Evolutionary conservation across 2,113 vertebrate species (phyloP).

Genomic region (Lanius ludovicianus): DNA sequence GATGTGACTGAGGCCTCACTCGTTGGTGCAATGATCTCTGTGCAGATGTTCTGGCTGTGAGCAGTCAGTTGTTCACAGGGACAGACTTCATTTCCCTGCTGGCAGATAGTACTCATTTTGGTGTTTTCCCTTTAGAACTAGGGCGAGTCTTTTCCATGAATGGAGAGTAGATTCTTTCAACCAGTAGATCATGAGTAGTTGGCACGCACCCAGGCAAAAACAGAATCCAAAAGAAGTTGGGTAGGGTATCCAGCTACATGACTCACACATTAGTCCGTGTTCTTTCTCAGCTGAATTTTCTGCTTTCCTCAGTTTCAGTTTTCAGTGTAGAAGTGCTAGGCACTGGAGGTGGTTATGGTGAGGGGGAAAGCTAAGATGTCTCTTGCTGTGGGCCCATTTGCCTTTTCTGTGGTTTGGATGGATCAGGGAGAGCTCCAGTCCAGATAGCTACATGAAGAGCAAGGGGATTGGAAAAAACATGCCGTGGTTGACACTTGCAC

Average conservation of each 20-base stretch:
- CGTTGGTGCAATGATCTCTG: background rate
- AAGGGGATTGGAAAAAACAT: background rate
- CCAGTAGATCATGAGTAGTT: background rate
- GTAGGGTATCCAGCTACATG: background rate
- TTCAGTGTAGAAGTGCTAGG: background rate
- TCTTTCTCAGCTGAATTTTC: background rate
- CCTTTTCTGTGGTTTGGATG: background rate
- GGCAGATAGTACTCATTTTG: background rate
- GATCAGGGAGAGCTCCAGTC: background rate
- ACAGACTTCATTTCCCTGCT: background rate
- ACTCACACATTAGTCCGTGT: background rate
- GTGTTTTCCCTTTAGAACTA: background rate
- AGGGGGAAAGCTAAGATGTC: background rate
- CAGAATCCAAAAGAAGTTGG: background rate
- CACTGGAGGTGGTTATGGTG: background rate
- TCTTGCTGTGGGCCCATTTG: background rate
- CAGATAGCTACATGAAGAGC: background rate
- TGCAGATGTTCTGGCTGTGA: background rate
- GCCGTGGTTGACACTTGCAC: background rate
- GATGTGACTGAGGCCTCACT: background rate
- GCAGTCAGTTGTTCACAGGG: background rate
- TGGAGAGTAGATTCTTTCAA: background rate
- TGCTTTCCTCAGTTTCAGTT: background rate
- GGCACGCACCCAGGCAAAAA: background rate
- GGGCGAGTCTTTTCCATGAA: background rate